Evolutionary conservation across 2,797 vertebrate species (phyloP).

Genomic region (Fistularia tabacaria): DNA sequence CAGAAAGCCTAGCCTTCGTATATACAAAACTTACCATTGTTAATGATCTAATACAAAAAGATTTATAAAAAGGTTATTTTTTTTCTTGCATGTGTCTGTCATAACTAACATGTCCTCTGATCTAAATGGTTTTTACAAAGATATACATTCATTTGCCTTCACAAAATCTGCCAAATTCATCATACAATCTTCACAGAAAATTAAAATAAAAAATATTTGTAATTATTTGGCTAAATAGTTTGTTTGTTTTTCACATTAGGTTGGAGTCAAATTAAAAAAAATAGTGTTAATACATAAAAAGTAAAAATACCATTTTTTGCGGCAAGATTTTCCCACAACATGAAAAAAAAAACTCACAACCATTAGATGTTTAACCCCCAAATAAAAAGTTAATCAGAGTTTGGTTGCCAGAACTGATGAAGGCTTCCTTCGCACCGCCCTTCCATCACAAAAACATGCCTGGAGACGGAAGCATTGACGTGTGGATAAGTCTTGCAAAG

Average conservation of each 20-base stretch:
- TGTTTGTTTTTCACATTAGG: slow-evolving; percentile 55
- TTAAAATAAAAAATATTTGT: slow-evolving; percentile 36
- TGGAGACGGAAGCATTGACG: slow-evolving; percentile 37
- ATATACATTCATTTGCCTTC: slow-evolving; percentile 86
- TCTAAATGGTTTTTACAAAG: slow-evolving; percentile 87
- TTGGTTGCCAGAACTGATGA: slow-evolving; percentile 39
- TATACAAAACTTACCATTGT: slow-evolving; percentile 99
- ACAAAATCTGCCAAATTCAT: slow-evolving; percentile 75
- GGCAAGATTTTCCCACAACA: slow-evolving; percentile 25
- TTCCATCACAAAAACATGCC: slow-evolving; percentile 26
- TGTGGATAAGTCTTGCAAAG: slow-evolving; percentile 46
- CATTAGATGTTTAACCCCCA: slow-evolving; percentile 7
- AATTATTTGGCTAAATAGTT: slow-evolving; percentile 60
- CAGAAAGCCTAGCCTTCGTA: slow-evolving; percentile 96
- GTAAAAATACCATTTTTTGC: slow-evolving; percentile 24
- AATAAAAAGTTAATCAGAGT: slow-evolving; percentile 26
- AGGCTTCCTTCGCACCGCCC: slow-evolving; percentile 47
- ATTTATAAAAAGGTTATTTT: slow-evolving; percentile 91
- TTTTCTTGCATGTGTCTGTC: slow-evolving; percentile 85
- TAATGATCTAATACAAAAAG: slow-evolving; percentile 99
- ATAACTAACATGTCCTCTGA: slow-evolving; percentile 90
- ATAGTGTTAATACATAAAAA: slow-evolving; percentile 10
- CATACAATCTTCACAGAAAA: slow-evolving; percentile 54
- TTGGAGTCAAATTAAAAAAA: slow-evolving; percentile 45
- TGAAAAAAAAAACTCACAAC: slow-evolving; percentile 24